These are phyloP conservation scores for Hemibagrus guttatus DNA, from an alignment of 2,797 vertebrate species.

Conservation along the genomic window DNA sequence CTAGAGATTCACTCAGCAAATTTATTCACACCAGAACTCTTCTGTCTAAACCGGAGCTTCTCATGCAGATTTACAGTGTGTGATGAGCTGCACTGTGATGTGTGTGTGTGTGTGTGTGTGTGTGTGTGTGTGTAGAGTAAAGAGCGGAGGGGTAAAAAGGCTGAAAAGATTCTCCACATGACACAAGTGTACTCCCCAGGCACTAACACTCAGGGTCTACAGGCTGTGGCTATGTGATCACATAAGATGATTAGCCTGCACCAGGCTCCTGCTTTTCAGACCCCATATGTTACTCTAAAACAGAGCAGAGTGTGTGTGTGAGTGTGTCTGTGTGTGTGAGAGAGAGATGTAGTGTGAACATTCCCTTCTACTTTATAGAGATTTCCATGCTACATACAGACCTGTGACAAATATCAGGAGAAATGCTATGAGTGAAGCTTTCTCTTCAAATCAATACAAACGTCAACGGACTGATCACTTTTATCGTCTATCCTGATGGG, in stretches of 20 bases:
- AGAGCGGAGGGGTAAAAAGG: background rate
- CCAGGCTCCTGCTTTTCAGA: background rate
- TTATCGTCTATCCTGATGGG: background rate
- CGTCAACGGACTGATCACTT: background rate
- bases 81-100: background rate
- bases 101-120: background rate
- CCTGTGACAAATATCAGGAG: background rate
- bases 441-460: background rate
- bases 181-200: background rate
- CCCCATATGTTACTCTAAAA: background rate
- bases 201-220: background rate
- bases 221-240: background rate
- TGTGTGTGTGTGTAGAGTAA: background rate
- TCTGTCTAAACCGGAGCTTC: background rate
- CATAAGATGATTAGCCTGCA: background rate
- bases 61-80: background rate
- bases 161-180: constrained; percentile 2
- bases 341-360: no score
- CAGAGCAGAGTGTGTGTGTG: background rate
- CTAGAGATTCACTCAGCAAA: background rate
- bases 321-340: background rate
- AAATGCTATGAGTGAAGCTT: background rate
- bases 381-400: background rate
- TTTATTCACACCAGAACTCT: background rate
- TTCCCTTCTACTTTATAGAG: no score